Percentiles rank a stretch among this genome's conserved stretches.
These are phyloP conservation scores for Acanthiza pusilla DNA, from an alignment of 2,797 vertebrate genomes.

Conservation along the genomic window DNA sequence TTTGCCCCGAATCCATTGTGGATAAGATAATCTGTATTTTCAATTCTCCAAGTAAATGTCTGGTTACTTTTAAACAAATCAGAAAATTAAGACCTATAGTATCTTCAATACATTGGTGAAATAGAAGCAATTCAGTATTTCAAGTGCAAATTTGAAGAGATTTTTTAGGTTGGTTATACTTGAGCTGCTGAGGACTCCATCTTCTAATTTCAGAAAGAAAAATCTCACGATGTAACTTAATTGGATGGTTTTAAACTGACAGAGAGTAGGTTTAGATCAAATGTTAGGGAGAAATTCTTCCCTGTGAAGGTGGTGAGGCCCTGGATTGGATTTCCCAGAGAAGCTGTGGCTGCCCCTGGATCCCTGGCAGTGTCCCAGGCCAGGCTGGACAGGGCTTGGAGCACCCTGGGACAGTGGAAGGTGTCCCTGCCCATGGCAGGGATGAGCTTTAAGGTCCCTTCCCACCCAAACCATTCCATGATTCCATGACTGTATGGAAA, in stretches of 20 bases:
- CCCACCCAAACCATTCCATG: not conserved
- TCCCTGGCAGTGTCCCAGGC: not conserved
- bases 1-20: not conserved
- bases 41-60: not conserved
- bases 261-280: not conserved
- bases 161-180: not conserved
- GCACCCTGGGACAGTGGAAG: rapidly evolving
- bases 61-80: not conserved
- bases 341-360: not conserved
- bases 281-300: not conserved
- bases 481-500: not conserved
- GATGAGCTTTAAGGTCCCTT: not conserved
- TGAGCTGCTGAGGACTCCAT: not conserved
- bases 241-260: not conserved
- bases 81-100: not conserved
- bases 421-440: not conserved
- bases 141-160: not conserved
- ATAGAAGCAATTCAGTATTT: not conserved
- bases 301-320: not conserved
- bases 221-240: not conserved
- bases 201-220: not conserved
- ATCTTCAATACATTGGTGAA: not conserved
- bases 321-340: not conserved
- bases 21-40: not conserved
- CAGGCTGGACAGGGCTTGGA: rapidly evolving